These are phyloP conservation scores for Eupithecia inturbata DNA, from an alignment of 2,888 invertebrate genomes.

Conservation along the genomic window DNA sequence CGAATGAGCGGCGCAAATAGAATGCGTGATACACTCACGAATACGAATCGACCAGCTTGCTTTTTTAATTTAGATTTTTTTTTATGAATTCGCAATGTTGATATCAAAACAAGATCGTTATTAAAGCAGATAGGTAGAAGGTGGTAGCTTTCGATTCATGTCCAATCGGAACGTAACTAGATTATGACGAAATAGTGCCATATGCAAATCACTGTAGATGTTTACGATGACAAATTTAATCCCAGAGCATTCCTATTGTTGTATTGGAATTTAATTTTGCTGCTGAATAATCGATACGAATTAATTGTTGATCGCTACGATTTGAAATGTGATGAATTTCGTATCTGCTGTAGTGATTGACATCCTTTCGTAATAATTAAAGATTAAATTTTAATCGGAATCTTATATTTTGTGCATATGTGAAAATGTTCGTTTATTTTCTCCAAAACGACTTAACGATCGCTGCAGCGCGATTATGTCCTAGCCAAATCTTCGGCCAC, in stretches of 20 bases:
- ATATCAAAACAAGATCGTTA: background rate
- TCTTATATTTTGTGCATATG: too few species aligned
- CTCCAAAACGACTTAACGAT: background rate
- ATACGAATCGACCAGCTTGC: too few species aligned
- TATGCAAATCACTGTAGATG: constrained; percentile 1
- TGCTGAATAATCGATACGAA: constrained; percentile 19
- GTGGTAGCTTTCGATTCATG: background rate
- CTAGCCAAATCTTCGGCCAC: too few species aligned
- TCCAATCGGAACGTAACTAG: background rate
- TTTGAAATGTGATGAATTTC: background rate
- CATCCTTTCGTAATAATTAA: background rate
- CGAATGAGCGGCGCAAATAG: too few species aligned
- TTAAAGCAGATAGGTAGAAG: too few species aligned
- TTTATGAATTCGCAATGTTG: too few species aligned
- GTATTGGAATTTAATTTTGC: constrained; percentile 29
- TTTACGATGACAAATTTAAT: constrained; percentile 22
- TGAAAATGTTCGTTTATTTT: too few species aligned
- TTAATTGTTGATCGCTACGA: background rate
- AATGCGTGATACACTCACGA: too few species aligned
- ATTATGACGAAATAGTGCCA: constrained; percentile 1
- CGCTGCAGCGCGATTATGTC: too few species aligned
- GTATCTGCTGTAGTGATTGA: background rate
- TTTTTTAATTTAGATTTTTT: too few species aligned
- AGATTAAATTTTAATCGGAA: too few species aligned
- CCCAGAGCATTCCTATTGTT: constrained; percentile 27